A percentile compares a stretch with the other conserved stretches of the same genome.
phyloP scores from a whole-genome alignment of 1,140 invertebrate species.

The Conus ventricosus region DNA sequence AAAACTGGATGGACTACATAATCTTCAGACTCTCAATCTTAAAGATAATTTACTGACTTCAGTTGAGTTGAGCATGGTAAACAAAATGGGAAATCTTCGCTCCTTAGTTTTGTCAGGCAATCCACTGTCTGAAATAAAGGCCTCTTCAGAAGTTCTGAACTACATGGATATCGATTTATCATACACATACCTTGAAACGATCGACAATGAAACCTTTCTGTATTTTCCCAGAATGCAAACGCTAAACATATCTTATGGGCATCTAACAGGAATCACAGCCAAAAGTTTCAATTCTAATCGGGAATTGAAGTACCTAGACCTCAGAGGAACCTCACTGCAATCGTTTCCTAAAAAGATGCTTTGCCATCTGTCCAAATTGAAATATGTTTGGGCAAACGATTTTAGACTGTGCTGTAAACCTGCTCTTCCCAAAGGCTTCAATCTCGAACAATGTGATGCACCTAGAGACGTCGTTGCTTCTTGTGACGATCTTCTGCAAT shows the following conservation, averaged over 20 bases:
- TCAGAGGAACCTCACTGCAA: conserved; percentile 26
- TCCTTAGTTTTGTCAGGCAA: neutral
- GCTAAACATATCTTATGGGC: neutral
- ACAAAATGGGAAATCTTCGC: too few relatives aligned
- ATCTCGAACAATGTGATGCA: neutral
- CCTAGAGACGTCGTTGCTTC: conserved; percentile 50
- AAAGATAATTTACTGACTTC: conserved; percentile 23
- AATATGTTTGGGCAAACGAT: conserved; percentile 30
- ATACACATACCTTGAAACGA: neutral
- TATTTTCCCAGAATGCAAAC: conserved; percentile 16
- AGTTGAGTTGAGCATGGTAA: neutral
- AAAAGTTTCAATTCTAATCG: conserved; percentile 4
- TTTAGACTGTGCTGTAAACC: conserved; percentile 47
- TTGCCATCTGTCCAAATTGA: neutral
- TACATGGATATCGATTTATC: neutral
- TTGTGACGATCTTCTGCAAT: conserved; percentile 48
- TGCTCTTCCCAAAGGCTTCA: conserved; percentile 34
- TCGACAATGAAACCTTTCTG: neutral
- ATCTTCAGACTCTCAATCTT: conserved; percentile 20
- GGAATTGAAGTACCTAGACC: neutral
- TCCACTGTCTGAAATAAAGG: conserved; percentile 10
- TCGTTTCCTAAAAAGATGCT: conserved; percentile 37
- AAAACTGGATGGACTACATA: neutral
- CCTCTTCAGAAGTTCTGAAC: neutral
- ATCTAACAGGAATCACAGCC: conserved; percentile 19